Evolutionary conservation across 2,113 vertebrate species (phyloP).

Genomic region (Ginglymostoma cirratum): DNA sequence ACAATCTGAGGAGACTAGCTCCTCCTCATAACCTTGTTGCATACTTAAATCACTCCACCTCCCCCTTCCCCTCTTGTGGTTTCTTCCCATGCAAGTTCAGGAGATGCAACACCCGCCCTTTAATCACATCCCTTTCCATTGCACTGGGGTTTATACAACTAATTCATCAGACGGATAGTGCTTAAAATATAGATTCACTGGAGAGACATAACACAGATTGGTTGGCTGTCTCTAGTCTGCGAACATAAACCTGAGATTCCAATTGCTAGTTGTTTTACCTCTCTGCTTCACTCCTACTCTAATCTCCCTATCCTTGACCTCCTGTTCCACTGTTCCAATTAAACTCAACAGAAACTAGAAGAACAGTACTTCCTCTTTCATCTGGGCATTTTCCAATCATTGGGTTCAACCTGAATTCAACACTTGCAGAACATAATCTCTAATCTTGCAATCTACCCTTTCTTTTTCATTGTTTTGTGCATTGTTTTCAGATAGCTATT

Average conservation of each 20-base stretch:
- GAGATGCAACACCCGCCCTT: background rate
- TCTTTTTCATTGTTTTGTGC: too few species aligned
- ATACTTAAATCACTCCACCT: background rate
- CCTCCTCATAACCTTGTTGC: background rate
- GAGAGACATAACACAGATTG: background rate
- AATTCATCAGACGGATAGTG: background rate
- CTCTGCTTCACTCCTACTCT: background rate
- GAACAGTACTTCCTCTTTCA: background rate
- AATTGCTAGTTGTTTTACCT: background rate
- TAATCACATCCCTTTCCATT: background rate
- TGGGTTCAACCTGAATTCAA: background rate
- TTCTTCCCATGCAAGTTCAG: background rate
- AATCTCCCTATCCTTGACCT: background rate
- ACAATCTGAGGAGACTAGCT: background rate
- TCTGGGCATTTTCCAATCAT: background rate
- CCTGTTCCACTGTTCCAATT: background rate
- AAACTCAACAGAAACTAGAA: background rate
- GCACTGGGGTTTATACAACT: background rate
- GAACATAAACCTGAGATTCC: background rate
- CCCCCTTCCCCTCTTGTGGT: background rate
- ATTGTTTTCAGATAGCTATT: background rate
- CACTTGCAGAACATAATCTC: background rate
- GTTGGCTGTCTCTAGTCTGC: background rate
- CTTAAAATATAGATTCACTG: background rate
- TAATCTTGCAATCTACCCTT: background rate